These are phyloP conservation scores for Imbricaverruca yamaguchii DNA, from an alignment of 2,888 invertebrate genomes.

Conservation along the genomic window DNA sequence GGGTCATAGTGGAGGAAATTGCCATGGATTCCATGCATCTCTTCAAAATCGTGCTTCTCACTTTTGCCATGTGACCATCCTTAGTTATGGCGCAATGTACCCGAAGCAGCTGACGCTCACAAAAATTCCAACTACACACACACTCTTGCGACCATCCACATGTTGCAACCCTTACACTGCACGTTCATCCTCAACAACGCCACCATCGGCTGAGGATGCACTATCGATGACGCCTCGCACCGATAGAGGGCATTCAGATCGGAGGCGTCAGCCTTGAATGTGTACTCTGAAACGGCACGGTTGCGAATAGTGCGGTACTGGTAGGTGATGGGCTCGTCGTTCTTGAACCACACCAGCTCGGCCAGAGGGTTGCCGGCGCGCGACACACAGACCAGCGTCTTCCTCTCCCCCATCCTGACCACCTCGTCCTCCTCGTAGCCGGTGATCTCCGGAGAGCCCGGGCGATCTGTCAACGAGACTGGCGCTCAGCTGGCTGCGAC, in stretches of 20 bases:
- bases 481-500: no score
- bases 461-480: constrained; percentile 60
- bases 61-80: no score
- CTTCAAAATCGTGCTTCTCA: no score
- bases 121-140: no score
- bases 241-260: constrained; percentile 33
- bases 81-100: no score
- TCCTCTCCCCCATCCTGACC: constrained; percentile 73
- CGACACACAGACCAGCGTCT: constrained; percentile 81
- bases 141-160: no score
- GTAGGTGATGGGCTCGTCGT: constrained; percentile 70
- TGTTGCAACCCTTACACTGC: constrained; percentile 28
- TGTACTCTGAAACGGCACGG: constrained; percentile 31
- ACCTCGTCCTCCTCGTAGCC: constrained; percentile 85
- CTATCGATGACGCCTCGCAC: constrained; percentile 26
- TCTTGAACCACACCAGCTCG: constrained; percentile 90
- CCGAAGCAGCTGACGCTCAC: no score
- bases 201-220: constrained; percentile 15
- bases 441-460: constrained; percentile 82
- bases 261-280: constrained; percentile 29
- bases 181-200: constrained; percentile 30
- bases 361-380: constrained; percentile 95
- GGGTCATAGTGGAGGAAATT: no score
- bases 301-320: constrained; percentile 38
- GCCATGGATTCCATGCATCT: no score